A percentile compares a stretch with the other conserved stretches of the same genome.
phyloP scores from a whole-genome alignment of 2,888 invertebrate species.

The Leuctra nigra region DNA sequence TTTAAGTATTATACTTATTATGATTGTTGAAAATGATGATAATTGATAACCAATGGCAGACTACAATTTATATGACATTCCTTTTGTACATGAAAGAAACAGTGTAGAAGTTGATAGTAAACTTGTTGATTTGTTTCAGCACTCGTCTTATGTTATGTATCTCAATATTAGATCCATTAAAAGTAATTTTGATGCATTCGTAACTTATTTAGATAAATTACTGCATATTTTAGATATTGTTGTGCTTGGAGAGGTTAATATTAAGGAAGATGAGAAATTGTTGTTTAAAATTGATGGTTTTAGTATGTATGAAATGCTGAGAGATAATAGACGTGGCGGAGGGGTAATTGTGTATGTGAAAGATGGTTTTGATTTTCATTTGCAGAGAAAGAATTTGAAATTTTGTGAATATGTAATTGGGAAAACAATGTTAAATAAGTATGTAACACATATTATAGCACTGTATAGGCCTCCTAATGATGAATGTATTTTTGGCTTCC shows the following conservation, averaged over 20 bases:
- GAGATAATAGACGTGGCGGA: neutral
- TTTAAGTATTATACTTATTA: too few species aligned
- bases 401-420: too few species aligned
- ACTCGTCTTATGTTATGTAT: neutral
- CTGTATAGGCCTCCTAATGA: too few species aligned
- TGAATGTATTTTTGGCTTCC: neutral
- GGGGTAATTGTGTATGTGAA: neutral
- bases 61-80: neutral
- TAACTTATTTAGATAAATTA: neutral
- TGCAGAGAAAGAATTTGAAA: too few species aligned
- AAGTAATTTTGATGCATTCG: neutral
- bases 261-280: neutral
- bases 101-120: neutral
- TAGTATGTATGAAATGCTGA: neutral
- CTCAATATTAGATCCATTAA: too few species aligned
- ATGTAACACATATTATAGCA: too few species aligned
- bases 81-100: neutral
- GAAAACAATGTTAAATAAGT: too few species aligned
- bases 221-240: neutral
- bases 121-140: neutral
- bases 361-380: neutral
- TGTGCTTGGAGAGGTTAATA: too few species aligned
- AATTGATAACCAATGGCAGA: too few species aligned
- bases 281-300: neutral
- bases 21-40: too few species aligned